Base-by-base conservation (phyloP, 2,113 vertebrate species). In the Anas platyrhynchos region DNA sequence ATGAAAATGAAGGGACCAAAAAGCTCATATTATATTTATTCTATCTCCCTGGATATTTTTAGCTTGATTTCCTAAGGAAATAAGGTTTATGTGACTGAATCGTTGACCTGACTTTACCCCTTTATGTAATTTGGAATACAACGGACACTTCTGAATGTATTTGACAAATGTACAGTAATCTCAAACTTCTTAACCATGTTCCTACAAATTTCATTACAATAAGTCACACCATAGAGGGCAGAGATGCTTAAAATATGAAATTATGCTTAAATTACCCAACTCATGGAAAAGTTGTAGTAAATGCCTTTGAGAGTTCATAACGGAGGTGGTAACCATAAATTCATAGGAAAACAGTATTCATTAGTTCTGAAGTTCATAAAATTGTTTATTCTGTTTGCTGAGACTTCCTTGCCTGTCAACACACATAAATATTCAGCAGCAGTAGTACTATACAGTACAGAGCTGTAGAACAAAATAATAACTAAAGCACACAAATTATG, bases 121-220 rank as follows among this genome's bases (percentile, higher is more conserved):
- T 90, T 72, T 36, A 88, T 90, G 16, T 52, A 41, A 32, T 86
- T 90, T 88, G 93, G 25, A 72, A 34, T 9, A 16, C 43, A 38
- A 7, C 22, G 27, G 8, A 14, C 14, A 13, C n/a, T 74, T 83
- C 25, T 55, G 14, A 86, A 81, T 7, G 6, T 29, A 29, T 72
- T 44, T 62, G 72, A 77, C 44, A 69, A 86, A 77, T 8, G 17
- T 36, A 63, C 18, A 41, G 36, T 29, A 65, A 67, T n/a, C 7
- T 16, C 23, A 31, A 58, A 83, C 26, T 69, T 96, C 74, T 54
- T 17, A 52, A 76, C 41, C 7, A 41, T 3, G 10, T 83, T 73
- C n/a, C 58, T 46, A 79, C 17, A 84, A 36, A 80, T 67, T 62
- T 73, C 9, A 5, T 62, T 86, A 41, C 13, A 54, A 62, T 15